Evolutionary conservation across 2,113 vertebrate species (phyloP).

Genomic region (Salvelinus alpinus): DNA sequence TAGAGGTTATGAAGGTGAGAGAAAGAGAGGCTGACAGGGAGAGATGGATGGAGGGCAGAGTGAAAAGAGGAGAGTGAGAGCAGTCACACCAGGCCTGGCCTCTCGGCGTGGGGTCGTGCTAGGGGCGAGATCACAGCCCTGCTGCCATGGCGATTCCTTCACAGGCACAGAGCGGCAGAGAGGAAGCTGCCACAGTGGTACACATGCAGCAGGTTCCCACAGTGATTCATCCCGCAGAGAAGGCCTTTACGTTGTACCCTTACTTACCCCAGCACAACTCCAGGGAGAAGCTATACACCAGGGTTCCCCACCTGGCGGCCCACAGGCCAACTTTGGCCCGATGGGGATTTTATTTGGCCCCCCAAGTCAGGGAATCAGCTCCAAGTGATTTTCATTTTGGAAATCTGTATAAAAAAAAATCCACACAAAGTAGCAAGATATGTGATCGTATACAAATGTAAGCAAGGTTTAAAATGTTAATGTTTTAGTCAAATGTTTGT

Average conservation of each 20-base stretch:
- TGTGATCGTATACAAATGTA: no score
- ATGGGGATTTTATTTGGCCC: no score
- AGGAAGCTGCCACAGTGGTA: slow-evolving; percentile 47
- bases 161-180: slow-evolving; percentile 82
- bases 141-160: slow-evolving; percentile 82
- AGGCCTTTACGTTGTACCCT: no score
- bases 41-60: slow-evolving; percentile 18
- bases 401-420: no score
- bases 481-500: no score
- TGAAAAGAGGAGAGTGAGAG: slow-evolving; percentile 37
- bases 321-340: no score
- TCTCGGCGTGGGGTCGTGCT: slow-evolving; percentile 81
- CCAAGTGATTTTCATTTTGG: no score
- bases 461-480: no score
- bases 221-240: slow-evolving; percentile 64
- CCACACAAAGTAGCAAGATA: no score
- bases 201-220: slow-evolving; percentile 13
- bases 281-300: background rate
- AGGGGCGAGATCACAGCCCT: slow-evolving; percentile 81
- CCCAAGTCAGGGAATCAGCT: no score
- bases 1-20: no score
- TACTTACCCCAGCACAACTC: background rate
- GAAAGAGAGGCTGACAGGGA: slow-evolving; percentile 7
- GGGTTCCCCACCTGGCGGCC: no score
- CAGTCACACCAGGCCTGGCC: slow-evolving; percentile 81